A percentile compares a stretch with the other conserved stretches of the same genome.
phyloP scores from a whole-genome alignment of 2,888 invertebrate species.

The Aelia acuminata region DNA sequence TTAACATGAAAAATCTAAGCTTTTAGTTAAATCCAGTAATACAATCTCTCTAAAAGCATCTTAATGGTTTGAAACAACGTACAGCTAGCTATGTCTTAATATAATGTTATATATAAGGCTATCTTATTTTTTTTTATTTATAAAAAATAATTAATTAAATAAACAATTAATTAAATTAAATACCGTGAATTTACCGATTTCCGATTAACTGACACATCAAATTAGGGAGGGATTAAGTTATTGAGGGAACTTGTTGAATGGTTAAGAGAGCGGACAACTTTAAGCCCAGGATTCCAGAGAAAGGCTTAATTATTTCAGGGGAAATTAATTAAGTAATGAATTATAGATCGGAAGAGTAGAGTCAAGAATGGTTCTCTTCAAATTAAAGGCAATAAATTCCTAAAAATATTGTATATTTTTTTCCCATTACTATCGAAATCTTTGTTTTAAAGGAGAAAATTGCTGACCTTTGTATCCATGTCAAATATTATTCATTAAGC shows the following conservation, averaged over 20 bases:
- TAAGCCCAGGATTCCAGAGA: not conserved
- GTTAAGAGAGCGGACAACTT: not conserved
- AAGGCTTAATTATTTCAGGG: not conserved
- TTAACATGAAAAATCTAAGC: not conserved
- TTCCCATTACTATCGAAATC: no score
- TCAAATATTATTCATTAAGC: no score
- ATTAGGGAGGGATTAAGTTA: not conserved
- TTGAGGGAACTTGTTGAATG: not conserved
- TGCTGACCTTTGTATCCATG: no score
- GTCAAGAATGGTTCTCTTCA: not conserved
- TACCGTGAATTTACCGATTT: not conserved
- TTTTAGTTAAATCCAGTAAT: not conserved
- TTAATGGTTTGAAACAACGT: not conserved
- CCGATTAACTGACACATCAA: not conserved
- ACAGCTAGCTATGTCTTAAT: not conserved
- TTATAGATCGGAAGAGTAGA: not conserved
- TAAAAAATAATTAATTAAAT: not conserved
- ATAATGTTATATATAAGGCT: not conserved
- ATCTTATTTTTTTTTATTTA: no score
- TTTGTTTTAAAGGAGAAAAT: no score
- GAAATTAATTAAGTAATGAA: not conserved
- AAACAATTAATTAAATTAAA: not conserved
- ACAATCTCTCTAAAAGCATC: not conserved
- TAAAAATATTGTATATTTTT: no score
- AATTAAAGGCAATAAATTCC: no score